These are phyloP conservation scores for Onychorhynchus coronatus DNA, from an alignment of 2,113 vertebrate species.

Conservation along the genomic window DNA sequence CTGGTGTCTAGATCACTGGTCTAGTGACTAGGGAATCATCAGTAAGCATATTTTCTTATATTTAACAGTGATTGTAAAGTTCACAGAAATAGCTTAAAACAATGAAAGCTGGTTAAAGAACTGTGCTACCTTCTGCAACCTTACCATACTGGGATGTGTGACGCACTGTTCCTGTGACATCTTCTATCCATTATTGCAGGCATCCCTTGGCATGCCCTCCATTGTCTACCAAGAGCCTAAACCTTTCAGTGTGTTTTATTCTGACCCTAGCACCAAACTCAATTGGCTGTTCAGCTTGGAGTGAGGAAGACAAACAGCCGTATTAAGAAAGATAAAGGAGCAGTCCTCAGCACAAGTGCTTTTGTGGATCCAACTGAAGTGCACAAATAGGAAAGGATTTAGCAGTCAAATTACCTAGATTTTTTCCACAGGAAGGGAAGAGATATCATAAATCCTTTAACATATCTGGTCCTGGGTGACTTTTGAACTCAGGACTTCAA, in stretches of 20 bases:
- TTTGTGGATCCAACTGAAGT: background rate
- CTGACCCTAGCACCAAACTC: background rate
- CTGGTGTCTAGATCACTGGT: background rate
- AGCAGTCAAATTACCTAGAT: background rate
- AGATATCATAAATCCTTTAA: background rate
- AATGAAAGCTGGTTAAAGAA: background rate
- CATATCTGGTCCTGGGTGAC: background rate
- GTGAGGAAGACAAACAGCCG: background rate
- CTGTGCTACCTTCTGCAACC: background rate
- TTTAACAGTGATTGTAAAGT: background rate
- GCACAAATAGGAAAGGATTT: background rate
- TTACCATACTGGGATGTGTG: background rate
- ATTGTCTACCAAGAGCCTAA: background rate
- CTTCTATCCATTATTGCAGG: background rate
- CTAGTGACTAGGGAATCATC: background rate
- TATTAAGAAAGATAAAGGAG: background rate
- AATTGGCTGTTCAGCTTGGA: background rate
- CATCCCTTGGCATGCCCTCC: background rate
- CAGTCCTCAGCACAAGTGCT: background rate
- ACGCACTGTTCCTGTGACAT: background rate
- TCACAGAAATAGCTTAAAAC: background rate
- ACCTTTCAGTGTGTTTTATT: background rate
- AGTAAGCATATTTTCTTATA: background rate
- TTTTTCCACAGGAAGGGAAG: background rate
- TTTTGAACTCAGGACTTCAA: background rate